Conservation (phyloP, 1,140 invertebrate species). For the Bombus balteatus region DNA sequence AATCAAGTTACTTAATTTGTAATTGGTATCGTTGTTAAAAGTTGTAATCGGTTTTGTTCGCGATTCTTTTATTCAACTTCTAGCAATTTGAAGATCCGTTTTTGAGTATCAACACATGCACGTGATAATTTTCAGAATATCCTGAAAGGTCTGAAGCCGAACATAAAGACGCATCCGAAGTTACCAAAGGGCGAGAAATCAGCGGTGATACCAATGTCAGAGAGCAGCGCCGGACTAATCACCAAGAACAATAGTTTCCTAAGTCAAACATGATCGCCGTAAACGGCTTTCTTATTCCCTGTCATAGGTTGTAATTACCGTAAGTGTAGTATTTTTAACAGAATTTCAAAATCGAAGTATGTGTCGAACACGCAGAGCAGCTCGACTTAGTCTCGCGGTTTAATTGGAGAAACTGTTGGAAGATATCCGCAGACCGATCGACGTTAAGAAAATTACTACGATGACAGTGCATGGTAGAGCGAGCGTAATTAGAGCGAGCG, state of each 20-base stretch:
- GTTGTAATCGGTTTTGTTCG: too few species aligned
- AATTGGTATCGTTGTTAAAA: too few species aligned
- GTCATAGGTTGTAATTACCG: conserved; percentile 51
- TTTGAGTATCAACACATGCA: rapidly evolving
- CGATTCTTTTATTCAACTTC: not conserved
- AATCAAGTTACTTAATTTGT: rapidly evolving
- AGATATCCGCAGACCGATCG: too few species aligned
- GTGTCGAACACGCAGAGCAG: not conserved
- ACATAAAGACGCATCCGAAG: conserved; percentile 81
- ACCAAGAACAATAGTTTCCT: conserved; percentile 80
- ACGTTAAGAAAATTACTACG: too few species aligned
- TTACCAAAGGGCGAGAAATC: conserved; percentile 80
- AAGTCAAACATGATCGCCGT: conserved; percentile 73
- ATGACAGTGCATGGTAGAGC: too few species aligned
- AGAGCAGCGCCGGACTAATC: conserved; percentile 81
- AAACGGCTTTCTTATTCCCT: conserved; percentile 22
- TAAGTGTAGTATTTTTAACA: conserved; percentile 59
- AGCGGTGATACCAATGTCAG: conserved; percentile 81
- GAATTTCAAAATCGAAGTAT: not conserved
- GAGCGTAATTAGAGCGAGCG: not conserved
- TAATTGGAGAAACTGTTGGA: too few species aligned
- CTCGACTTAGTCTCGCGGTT: not conserved
- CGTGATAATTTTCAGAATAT: conserved; percentile 79
- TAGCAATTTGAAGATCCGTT: not conserved
- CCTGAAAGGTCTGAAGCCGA: conserved; percentile 80